Evolutionary conservation across 1,140 invertebrate species (phyloP).

Genomic region (Himalopsyche phryganea): DNA sequence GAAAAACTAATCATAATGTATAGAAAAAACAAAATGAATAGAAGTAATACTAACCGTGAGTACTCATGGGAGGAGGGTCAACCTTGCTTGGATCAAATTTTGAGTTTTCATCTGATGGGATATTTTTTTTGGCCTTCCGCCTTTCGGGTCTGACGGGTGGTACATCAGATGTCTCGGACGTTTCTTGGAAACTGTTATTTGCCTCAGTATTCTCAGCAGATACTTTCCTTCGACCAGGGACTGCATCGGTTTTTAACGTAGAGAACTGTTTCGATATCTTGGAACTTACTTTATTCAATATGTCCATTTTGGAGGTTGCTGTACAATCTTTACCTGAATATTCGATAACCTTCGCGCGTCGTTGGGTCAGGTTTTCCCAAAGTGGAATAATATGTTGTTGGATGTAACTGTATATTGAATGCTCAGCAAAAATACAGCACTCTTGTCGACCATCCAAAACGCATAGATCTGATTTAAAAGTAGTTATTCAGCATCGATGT

Average conservation of each 20-base stretch:
- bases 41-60: constrained; percentile 18
- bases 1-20: too few species aligned
- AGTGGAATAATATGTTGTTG: too few species aligned
- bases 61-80: constrained; percentile 13
- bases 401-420: too few species aligned
- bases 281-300: constrained; percentile 12
- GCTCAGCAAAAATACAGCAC: too few species aligned
- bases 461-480: too few species aligned
- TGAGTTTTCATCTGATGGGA: background rate
- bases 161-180: constrained; percentile 3
- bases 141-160: constrained; percentile 8
- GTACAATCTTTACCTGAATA: too few species aligned
- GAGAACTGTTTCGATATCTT: constrained; percentile 5
- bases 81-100: background rate
- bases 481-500: too few species aligned
- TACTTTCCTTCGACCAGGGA: background rate
- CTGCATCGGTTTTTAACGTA: constrained; percentile 9
- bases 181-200: background rate
- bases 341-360: too few species aligned
- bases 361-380: too few species aligned
- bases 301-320: background rate
- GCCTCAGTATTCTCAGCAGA: background rate
- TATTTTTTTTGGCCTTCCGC: constrained; percentile 4
- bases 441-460: too few species aligned
- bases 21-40: too few species aligned